A percentile compares a stretch with the other conserved stretches of the same genome.
Conservation (phyloP, 2,888 invertebrate genomes). For the Conomelus anceps region DNA sequence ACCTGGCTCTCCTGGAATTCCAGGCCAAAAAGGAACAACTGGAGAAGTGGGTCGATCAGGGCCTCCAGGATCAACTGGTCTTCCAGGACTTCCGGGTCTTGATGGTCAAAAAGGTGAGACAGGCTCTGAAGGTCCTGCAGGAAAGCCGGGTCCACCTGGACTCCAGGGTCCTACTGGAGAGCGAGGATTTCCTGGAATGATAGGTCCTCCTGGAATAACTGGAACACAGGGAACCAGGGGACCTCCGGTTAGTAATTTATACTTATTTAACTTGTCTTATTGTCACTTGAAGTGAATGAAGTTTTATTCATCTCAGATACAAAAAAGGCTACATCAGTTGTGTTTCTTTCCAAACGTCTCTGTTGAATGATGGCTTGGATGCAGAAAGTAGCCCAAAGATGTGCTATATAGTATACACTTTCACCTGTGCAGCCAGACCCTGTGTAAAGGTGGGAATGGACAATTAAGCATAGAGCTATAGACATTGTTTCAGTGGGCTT, state of each 20-base stretch:
- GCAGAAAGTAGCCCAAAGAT: too few relatives aligned
- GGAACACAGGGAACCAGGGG: constrained; percentile 63
- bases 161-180: constrained; percentile 60
- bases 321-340: too few relatives aligned
- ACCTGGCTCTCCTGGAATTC: constrained; percentile 57
- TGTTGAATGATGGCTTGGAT: too few relatives aligned
- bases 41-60: constrained; percentile 67
- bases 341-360: too few relatives aligned
- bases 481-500: too few relatives aligned
- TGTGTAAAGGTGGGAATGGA: too few relatives aligned
- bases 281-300: too few relatives aligned
- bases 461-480: too few relatives aligned
- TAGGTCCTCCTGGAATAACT: constrained; percentile 55
- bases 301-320: too few relatives aligned
- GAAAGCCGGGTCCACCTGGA: constrained; percentile 63
- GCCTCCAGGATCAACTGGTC: constrained; percentile 60
- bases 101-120: constrained; percentile 61
- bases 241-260: constrained; percentile 46
- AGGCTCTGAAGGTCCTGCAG: constrained; percentile 57
- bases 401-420: too few relatives aligned
- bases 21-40: constrained; percentile 50
- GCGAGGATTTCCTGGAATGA: constrained; percentile 53
- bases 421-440: too few relatives aligned
- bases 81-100: constrained; percentile 61
- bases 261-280: too few relatives aligned